Evolutionary conservation across 2,113 vertebrate genomes (phyloP).

Genomic region (Pachyramphus minor): DNA sequence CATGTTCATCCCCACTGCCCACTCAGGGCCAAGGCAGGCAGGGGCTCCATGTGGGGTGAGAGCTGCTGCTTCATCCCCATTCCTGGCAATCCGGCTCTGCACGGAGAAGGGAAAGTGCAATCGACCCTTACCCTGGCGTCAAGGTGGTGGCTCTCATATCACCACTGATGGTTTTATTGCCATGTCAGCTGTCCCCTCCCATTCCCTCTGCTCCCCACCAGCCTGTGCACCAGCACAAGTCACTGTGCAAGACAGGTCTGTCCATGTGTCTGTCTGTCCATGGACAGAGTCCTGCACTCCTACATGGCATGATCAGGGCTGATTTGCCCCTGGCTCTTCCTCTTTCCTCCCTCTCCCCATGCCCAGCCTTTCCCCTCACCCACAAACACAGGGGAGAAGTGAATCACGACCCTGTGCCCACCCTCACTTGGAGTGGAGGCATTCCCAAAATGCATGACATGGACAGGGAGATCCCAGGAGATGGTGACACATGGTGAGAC

Average conservation of each 20-base stretch:
- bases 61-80: not conserved
- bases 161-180: not conserved
- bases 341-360: not conserved
- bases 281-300: not conserved
- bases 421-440: not conserved
- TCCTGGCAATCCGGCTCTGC: not conserved
- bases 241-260: rapidly evolving
- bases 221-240: not conserved
- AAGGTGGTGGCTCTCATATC: not conserved
- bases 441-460: rapidly evolving
- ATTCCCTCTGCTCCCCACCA: not conserved
- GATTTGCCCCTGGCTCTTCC: not conserved
- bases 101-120: not conserved
- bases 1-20: rapidly evolving
- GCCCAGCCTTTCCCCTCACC: not conserved
- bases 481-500: not conserved
- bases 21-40: rapidly evolving
- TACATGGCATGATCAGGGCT: not conserved
- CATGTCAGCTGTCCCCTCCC: not conserved
- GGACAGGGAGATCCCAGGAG: not conserved
- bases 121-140: not conserved
- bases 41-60: rapidly evolving
- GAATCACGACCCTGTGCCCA: not conserved
- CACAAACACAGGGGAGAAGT: not conserved
- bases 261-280: not conserved